A percentile compares a stretch with the other conserved stretches of the same genome.
Conservation (phyloP, 2,888 invertebrate genomes). For the Orthosia incerta region DNA sequence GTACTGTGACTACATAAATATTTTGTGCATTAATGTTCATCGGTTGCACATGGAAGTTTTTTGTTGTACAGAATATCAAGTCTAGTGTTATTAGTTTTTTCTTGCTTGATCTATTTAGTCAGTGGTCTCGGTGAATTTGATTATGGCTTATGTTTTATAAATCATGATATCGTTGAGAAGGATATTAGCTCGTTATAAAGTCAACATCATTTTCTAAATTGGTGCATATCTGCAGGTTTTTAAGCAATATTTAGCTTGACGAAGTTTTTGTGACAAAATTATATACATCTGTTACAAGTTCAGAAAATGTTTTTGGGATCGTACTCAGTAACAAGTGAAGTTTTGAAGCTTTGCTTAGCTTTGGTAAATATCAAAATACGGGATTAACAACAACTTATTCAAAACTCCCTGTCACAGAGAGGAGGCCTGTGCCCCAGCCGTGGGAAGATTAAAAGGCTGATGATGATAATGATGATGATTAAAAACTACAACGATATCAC, state of each 20-base stretch:
- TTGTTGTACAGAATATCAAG: conserved; percentile 13
- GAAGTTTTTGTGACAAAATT: neutral
- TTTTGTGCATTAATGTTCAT: conserved; percentile 2
- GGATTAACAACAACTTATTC: neutral
- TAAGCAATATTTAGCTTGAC: neutral
- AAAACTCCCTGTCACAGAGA: too few relatives aligned
- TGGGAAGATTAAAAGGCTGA: too few relatives aligned
- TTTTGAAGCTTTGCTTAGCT: neutral
- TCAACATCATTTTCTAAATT: conserved; percentile 18
- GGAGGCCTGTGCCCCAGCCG: too few relatives aligned
- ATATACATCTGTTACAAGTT: neutral
- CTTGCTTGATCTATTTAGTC: conserved; percentile 42
- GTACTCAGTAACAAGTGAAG: neutral
- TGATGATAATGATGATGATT: too few relatives aligned
- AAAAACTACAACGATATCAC: neutral
- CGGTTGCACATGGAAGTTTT: conserved; percentile 32
- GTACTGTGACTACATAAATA: too few relatives aligned
- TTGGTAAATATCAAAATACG: neutral
- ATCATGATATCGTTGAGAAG: neutral
- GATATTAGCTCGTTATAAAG: neutral
- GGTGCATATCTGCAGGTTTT: neutral
- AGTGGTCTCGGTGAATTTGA: conserved; percentile 25
- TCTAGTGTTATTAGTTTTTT: conserved; percentile 36
- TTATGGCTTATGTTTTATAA: conserved; percentile 14
- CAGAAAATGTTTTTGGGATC: neutral